Percentiles rank a stretch among this genome's conserved stretches.
These are phyloP conservation scores for Heterodera schachtii DNA, from an alignment of 1,140 invertebrate species.

Conservation along the genomic window DNA sequence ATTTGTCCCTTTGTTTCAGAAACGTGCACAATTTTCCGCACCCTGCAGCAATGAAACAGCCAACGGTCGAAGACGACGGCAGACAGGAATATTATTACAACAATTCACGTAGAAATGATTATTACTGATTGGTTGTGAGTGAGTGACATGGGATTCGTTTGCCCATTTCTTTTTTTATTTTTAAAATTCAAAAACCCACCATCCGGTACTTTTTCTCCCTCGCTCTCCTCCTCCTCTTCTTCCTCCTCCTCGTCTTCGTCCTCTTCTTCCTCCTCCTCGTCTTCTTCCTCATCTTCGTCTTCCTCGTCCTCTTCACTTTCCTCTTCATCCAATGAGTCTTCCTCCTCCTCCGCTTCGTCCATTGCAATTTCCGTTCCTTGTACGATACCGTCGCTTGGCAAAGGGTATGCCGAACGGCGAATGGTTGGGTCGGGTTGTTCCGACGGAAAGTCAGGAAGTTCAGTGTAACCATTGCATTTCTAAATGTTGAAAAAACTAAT, in stretches of 20 bases:
- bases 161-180: neutral
- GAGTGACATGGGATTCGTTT: neutral
- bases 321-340: constrained; percentile 59
- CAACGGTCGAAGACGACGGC: neutral
- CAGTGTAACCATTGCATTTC: constrained; percentile 81
- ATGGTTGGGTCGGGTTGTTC: constrained; percentile 76
- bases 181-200: neutral
- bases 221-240: constrained; percentile 45
- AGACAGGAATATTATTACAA: constrained; percentile 9
- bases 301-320: constrained; percentile 50
- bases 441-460: constrained; percentile 82
- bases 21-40: constrained; percentile 40
- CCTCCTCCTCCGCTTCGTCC: constrained; percentile 62
- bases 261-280: constrained; percentile 64
- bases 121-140: neutral
- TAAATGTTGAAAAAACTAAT: constrained; percentile 45
- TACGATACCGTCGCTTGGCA: constrained; percentile 64
- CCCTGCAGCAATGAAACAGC: constrained; percentile 26
- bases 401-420: constrained; percentile 52
- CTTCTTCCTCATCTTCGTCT: constrained; percentile 54
- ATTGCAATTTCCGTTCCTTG: constrained; percentile 57
- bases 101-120: constrained; percentile 25
- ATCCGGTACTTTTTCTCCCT: constrained; percentile 37
- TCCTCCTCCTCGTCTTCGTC: constrained; percentile 56
- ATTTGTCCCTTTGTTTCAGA: constrained; percentile 4